Evolutionary conservation across 2,888 invertebrate species (phyloP), one percentile per base, ranked within the genome.

Genomic region (Callinectes sapidus): DNA sequence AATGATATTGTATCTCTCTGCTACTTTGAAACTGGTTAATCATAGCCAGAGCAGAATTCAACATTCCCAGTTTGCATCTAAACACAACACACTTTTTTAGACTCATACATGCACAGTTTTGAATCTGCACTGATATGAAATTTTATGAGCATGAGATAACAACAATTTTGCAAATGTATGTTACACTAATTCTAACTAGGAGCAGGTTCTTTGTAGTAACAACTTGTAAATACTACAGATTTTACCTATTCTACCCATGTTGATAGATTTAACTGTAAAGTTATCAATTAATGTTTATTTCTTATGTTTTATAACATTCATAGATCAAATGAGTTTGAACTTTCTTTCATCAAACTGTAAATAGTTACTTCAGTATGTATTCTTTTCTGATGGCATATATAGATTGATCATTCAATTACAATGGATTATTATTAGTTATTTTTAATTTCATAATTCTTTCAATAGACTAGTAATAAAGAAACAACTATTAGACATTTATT

Each of bases 41-140:
- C n/a, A 8, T 86, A 28, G 35, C 28, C 35, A 55, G 61, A 85
- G 90, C 86, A 90, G 39, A 90, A 86, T 39, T 90, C 90, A 86
- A 86, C 90, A 86, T 55, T 88, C 55, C n/a, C n/a, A 81, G 16
- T 90, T 86, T 90, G 90, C 90, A 90, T 85, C 90, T 90, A 39
- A 85, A 61, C 55, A 90, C 86, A 18, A 13, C 77, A 54, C 23
- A 55, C 28, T 61, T 85, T 86, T 86, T 35, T 32, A 61, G 28
- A 86, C 42, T 61, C 90, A 90, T 66, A 90, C 61, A 32, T 90
- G 86, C 86, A 90, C 90, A 86, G 55, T 86, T 85, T 61, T 90
- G 90, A 61, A 86, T 90, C 35, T 90, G 86, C 90, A 90, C 90
- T 86, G 85, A 81, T 61, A 81, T 90, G 39, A 28, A 39, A 61